Conservation (phyloP, 2,113 vertebrate genomes). For the Hucho hucho region DNA sequence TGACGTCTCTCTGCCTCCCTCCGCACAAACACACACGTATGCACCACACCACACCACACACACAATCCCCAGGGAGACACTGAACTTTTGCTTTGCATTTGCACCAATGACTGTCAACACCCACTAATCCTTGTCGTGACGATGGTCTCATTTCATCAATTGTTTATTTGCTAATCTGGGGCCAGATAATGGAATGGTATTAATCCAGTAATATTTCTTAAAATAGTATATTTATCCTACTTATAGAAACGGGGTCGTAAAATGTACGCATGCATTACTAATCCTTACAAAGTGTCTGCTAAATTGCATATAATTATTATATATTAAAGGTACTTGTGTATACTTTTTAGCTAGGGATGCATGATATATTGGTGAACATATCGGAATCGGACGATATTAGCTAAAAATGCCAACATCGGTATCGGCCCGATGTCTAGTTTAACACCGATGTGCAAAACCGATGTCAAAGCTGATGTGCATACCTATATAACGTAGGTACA, state of each 20-base stretch:
- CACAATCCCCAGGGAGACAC: slow-evolving; percentile 15
- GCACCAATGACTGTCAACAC: slow-evolving; percentile 23
- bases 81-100: not conserved
- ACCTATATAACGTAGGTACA: too few species aligned
- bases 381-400: too few species aligned
- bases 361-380: too few species aligned
- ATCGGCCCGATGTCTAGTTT: too few species aligned
- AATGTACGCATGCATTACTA: too few species aligned
- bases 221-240: slow-evolving; percentile 35
- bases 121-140: not conserved
- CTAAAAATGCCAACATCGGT: too few species aligned
- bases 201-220: slow-evolving; percentile 64
- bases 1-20: slow-evolving; percentile 34
- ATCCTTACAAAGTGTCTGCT: too few species aligned
- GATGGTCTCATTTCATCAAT: slow-evolving; percentile 15
- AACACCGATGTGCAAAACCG: too few species aligned
- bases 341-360: too few species aligned
- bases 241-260: slow-evolving; percentile 35
- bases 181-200: slow-evolving; percentile 58
- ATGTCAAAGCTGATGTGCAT: too few species aligned
- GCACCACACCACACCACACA: not conserved
- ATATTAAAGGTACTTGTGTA: too few species aligned
- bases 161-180: slow-evolving; percentile 61
- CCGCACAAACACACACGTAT: slow-evolving; percentile 18
- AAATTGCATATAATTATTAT: too few species aligned